Conservation (phyloP, 1,140 invertebrate genomes). For the Magallana gigas region DNA sequence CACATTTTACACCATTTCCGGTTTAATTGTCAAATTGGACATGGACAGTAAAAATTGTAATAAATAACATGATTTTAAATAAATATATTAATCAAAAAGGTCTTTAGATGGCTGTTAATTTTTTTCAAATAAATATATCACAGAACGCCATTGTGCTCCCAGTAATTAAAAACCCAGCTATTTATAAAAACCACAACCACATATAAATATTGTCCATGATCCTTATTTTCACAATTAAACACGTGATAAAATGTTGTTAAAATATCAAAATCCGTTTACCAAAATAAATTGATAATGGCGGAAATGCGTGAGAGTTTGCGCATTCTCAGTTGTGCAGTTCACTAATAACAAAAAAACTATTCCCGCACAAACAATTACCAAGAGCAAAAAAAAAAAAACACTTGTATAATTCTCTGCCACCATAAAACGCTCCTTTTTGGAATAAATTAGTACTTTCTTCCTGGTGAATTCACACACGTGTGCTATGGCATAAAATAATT, state of each 20-base stretch:
- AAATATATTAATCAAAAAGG: background rate
- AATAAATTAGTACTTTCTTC: background rate
- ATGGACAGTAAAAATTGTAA: background rate
- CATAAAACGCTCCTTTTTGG: constrained; percentile 12
- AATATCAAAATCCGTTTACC: background rate
- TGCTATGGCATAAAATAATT: constrained; percentile 42
- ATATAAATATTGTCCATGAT: constrained; percentile 1
- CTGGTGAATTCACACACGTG: constrained; percentile 37
- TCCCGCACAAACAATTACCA: constrained; percentile 23
- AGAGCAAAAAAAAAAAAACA: constrained; percentile 16
- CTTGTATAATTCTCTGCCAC: constrained; percentile 20
- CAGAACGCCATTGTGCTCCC: constrained; percentile 9
- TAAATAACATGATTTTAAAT: background rate
- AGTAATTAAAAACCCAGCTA: constrained; percentile 8
- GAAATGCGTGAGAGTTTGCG: constrained; percentile 2
- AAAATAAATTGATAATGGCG: background rate
- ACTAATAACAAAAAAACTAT: background rate
- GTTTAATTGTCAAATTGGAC: constrained; percentile 19
- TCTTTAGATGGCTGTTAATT: background rate
- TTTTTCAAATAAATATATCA: constrained; percentile 22
- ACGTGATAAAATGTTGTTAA: constrained; percentile 7
- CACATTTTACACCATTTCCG: constrained; percentile 29
- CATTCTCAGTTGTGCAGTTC: constrained; percentile 3
- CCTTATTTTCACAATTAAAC: constrained; percentile 25
- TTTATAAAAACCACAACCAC: background rate